phyloP scores from a whole-genome alignment of 2,888 invertebrate genomes.

The Caenorhabditis afra region DNA sequence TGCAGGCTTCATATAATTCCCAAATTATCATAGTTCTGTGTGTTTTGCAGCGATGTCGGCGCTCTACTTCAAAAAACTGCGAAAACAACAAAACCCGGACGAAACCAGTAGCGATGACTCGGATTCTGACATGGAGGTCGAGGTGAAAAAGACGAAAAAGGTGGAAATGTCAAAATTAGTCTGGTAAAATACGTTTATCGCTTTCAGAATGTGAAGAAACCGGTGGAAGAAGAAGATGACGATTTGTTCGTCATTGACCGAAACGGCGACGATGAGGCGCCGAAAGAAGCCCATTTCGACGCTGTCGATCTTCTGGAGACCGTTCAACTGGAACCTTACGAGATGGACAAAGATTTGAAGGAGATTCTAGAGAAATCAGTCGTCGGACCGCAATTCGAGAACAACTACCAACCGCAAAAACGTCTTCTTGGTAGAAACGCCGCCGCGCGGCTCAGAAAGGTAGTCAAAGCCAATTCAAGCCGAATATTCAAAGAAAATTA shows the following conservation, averaged over 20 bases:
- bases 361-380: conserved; percentile 64
- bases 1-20: too few species aligned
- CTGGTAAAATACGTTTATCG: not conserved
- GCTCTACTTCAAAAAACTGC: conserved; percentile 57
- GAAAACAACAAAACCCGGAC: conserved; percentile 40
- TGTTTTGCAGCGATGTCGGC: conserved; percentile 48
- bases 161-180: not conserved
- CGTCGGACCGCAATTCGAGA: conserved; percentile 64
- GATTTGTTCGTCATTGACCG: conserved; percentile 57
- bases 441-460: conserved; percentile 55
- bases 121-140: conserved; percentile 51
- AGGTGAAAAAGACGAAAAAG: conserved; percentile 19
- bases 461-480: too few species aligned
- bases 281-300: conserved; percentile 22
- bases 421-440: conserved; percentile 59
- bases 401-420: conserved; percentile 55
- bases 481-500: conserved; percentile 63
- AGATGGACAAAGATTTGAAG: conserved; percentile 61
- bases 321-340: conserved; percentile 47
- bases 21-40: too few species aligned
- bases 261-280: conserved; percentile 8
- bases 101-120: conserved; percentile 44
- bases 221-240: conserved; percentile 17
- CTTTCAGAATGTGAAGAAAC: not conserved
- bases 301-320: conserved; percentile 19